Percentiles rank a stretch among this genome's conserved stretches.
Conservation (phyloP, 1,140 invertebrate genomes). For the Anthonomus grandis region DNA sequence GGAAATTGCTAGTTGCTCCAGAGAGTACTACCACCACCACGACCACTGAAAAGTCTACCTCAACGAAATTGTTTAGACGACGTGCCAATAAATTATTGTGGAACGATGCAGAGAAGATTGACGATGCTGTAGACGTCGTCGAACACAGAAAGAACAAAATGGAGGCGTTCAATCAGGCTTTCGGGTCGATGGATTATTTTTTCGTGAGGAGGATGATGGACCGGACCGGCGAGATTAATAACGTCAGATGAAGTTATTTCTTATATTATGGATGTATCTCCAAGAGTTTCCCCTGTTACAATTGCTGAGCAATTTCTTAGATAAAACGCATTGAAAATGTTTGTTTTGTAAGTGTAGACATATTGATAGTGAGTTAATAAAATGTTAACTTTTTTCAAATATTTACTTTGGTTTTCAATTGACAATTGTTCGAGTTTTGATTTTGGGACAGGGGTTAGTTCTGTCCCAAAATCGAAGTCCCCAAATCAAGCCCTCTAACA, state of each 20-base stretch:
- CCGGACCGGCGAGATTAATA: neutral
- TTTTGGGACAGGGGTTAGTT: too few species aligned
- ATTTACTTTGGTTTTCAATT: too few species aligned
- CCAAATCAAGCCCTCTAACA: too few species aligned
- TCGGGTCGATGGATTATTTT: constrained; percentile 8
- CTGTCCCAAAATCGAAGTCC: too few species aligned
- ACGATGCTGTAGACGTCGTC: neutral
- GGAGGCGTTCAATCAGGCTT: constrained; percentile 9
- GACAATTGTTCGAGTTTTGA: too few species aligned
- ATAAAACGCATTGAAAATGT: too few species aligned
- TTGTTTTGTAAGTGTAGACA: too few species aligned
- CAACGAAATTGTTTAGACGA: neutral
- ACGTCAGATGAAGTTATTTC: neutral
- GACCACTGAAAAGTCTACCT: neutral
- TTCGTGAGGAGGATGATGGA: constrained; percentile 6
- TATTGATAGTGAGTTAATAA: too few species aligned
- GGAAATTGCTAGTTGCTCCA: neutral
- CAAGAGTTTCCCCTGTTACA: too few species aligned
- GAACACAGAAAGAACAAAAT: constrained; percentile 6
- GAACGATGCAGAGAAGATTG: neutral
- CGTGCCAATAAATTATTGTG: too few species aligned
- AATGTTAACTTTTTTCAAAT: too few species aligned
- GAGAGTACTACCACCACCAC: neutral
- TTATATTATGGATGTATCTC: neutral
- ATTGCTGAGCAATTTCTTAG: too few species aligned